These are phyloP conservation scores for Anguilla japonica DNA, from an alignment of 2,113 vertebrate genomes.

Conservation along the genomic window DNA sequence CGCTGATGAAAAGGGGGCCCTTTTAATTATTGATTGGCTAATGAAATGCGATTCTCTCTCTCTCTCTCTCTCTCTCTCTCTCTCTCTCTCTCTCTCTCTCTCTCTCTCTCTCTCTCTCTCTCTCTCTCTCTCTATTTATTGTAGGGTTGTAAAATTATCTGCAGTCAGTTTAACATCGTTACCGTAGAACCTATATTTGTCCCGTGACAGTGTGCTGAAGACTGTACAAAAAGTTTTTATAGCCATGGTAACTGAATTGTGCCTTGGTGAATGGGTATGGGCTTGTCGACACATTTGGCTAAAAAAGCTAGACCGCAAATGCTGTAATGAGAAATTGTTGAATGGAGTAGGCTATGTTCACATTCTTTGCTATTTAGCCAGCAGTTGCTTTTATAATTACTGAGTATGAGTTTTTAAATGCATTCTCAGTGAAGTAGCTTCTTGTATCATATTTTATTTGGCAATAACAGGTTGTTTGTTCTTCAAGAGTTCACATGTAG, in stretches of 20 bases:
- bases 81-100: conserved; percentile 29
- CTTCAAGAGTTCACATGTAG: neutral
- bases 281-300: neutral
- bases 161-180: neutral
- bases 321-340: neutral
- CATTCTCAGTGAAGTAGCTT: neutral
- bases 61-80: conserved; percentile 28
- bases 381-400: neutral
- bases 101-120: conserved; percentile 28
- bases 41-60: conserved; percentile 58
- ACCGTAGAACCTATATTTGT: conserved; percentile 3
- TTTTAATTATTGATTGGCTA: conserved; percentile 74
- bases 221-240: neutral
- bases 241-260: neutral
- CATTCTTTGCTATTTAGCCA: neutral
- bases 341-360: neutral
- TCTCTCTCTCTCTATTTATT: conserved; percentile 18
- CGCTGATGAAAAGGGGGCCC: conserved; percentile 55
- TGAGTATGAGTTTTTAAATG: neutral
- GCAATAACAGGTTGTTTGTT: conserved; percentile 16
- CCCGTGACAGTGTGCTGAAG: neutral
- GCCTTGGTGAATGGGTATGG: neutral
- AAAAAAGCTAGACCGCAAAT: neutral
- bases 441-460: neutral
- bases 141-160: neutral